Percentiles rank a stretch among this genome's conserved stretches.
These are phyloP conservation scores for Heptranchias perlo DNA, from an alignment of 2,113 vertebrate genomes.

Conservation along the genomic window DNA sequence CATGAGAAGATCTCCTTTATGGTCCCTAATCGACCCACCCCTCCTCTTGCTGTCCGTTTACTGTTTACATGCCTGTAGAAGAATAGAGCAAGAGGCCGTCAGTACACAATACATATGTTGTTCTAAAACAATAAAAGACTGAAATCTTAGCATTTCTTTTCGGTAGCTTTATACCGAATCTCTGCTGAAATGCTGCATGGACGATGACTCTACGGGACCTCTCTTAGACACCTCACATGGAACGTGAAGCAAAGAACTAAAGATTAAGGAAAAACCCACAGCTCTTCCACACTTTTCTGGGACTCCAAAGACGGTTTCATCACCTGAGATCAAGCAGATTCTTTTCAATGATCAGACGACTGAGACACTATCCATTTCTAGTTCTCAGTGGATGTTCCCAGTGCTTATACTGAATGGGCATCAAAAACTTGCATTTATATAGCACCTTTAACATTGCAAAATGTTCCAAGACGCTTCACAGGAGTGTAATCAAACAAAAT, in stretches of 20 bases:
- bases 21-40: too few relatives aligned
- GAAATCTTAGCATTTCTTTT: neutral
- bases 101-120: neutral
- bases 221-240: neutral
- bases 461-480: neutral
- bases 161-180: neutral
- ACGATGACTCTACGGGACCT: neutral
- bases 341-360: neutral
- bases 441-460: neutral
- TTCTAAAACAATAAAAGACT: neutral
- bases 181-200: neutral
- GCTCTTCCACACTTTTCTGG: neutral
- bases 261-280: neutral
- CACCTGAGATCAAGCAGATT: neutral
- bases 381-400: constrained; percentile 2
- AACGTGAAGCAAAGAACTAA: neutral
- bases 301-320: neutral
- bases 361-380: neutral
- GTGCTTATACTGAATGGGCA: neutral
- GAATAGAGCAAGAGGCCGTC: neutral
- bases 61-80: neutral
- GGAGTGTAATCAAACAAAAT: neutral
- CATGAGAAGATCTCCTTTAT: too few relatives aligned
- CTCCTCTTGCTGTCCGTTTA: too few relatives aligned
- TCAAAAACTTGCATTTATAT: neutral